Evolutionary conservation across 2,113 vertebrate genomes (phyloP).

Genomic region (Tenebrosternarchus preto): DNA sequence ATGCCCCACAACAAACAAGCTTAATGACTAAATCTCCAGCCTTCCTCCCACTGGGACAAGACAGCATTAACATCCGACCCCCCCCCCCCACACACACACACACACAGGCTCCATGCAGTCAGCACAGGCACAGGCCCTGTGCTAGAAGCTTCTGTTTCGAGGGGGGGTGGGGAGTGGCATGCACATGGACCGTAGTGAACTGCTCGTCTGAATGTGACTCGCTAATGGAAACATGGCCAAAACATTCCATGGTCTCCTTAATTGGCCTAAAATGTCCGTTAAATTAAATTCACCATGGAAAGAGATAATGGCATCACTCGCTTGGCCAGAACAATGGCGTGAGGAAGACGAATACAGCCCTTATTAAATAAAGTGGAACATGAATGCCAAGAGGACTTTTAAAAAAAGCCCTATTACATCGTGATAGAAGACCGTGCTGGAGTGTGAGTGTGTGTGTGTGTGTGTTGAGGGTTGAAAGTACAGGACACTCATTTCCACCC

Average conservation of each 20-base stretch:
- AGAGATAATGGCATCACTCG: conserved; percentile 64
- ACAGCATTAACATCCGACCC: conserved; percentile 32
- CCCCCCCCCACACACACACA: background rate
- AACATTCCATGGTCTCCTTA: conserved; percentile 66
- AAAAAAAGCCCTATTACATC: conserved; percentile 21
- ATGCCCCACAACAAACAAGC: conserved; percentile 56
- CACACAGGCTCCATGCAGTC: background rate
- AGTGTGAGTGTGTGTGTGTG: background rate
- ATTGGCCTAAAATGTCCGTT: conserved; percentile 74
- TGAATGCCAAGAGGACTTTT: conserved; percentile 1
- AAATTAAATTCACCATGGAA: conserved; percentile 68
- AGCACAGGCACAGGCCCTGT: no score
- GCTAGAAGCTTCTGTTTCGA: background rate
- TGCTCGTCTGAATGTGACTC: conserved; percentile 68
- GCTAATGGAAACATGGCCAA: conserved; percentile 70
- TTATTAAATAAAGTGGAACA: conserved; percentile 41
- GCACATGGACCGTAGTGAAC: conserved; percentile 10
- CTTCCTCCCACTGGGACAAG: conserved; percentile 54
- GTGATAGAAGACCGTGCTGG: background rate
- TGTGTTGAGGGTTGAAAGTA: conserved; percentile 40
- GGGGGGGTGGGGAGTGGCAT: no score
- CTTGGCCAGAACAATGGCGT: conserved; percentile 49
- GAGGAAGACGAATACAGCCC: background rate
- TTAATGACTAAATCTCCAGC: conserved; percentile 65
- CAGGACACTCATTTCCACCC: conserved; percentile 31